Conservation (phyloP, 2,113 vertebrate species). For the Galeopterus variegatus region DNA sequence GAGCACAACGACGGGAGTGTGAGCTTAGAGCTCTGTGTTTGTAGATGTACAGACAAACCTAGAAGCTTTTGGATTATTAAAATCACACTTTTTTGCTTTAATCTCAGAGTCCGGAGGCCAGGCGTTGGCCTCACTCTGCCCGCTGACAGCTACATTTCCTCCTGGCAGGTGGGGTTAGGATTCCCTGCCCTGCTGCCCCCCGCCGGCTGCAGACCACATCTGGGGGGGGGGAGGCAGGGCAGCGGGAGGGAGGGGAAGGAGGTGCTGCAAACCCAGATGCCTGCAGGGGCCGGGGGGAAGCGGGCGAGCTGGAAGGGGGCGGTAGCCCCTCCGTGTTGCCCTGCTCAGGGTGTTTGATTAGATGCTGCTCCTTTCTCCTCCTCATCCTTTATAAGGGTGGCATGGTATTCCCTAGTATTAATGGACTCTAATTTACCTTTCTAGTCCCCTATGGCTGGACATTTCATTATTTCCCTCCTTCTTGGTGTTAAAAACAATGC, state of each 20-base stretch:
- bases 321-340: neutral
- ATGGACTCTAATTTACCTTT: neutral
- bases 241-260: neutral
- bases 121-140: neutral
- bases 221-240: neutral
- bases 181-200: neutral
- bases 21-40: neutral
- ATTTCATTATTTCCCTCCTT: neutral
- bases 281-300: neutral
- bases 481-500: neutral
- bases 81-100: neutral
- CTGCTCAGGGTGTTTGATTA: neutral
- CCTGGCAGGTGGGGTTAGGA: neutral
- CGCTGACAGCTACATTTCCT: too few species aligned
- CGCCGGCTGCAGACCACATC: neutral
- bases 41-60: neutral
- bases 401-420: neutral
- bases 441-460: neutral
- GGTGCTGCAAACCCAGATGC: neutral
- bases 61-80: too few species aligned
- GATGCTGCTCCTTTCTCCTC: neutral
- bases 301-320: neutral
- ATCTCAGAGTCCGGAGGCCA: too few species aligned
- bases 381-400: neutral
- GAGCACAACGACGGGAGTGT: accelerated